Evolutionary conservation across 2,888 invertebrate genomes (phyloP).

Genomic region (Noctua comes): DNA sequence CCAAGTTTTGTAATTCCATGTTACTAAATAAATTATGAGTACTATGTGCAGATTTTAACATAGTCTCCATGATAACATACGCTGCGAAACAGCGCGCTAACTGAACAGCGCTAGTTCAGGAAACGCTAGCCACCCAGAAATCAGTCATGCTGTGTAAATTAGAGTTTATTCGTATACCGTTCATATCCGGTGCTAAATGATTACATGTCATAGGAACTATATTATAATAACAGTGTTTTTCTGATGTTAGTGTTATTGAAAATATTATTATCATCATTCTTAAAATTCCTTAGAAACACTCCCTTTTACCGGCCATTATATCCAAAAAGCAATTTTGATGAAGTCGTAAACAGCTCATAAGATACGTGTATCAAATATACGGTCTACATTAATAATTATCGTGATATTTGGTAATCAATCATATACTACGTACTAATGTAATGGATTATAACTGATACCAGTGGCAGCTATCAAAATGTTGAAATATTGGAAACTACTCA

Average conservation of each 20-base stretch:
- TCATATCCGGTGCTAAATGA: not conserved
- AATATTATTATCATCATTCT: not conserved
- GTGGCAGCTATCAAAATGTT: constrained; percentile 27
- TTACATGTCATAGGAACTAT: not conserved
- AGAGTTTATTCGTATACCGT: not conserved
- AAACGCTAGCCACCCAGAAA: not conserved
- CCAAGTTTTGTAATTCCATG: not conserved
- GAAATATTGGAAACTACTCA: constrained; percentile 43
- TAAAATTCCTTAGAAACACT: not conserved
- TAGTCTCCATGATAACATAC: not conserved
- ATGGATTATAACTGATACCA: constrained; percentile 24
- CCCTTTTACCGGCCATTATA: not conserved
- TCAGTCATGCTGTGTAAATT: not conserved
- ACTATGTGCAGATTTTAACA: not conserved
- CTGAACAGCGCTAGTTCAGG: not conserved
- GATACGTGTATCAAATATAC: constrained; percentile 2
- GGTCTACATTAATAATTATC: not conserved
- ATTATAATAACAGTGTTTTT: not conserved
- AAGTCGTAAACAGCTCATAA: not conserved
- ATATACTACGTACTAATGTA: constrained; percentile 8
- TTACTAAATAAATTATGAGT: not conserved
- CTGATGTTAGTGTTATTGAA: not conserved
- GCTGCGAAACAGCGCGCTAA: not conserved
- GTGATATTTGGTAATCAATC: constrained; percentile 37
- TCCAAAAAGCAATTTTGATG: not conserved